Base-by-base conservation (phyloP, 2,888 invertebrate species). In the Perdita meconis region DNA sequence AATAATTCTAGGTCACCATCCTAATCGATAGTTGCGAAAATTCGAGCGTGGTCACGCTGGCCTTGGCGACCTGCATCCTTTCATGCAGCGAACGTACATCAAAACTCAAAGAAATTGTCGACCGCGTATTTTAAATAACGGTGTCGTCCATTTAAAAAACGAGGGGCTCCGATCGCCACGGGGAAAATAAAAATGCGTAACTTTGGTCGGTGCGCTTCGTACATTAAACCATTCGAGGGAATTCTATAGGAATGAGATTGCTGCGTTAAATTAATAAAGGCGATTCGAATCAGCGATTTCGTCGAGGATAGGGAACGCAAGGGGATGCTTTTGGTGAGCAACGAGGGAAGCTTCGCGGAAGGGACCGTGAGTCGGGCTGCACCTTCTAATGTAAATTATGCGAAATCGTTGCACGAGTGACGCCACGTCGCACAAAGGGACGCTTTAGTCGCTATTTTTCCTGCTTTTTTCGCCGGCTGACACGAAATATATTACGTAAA, bases 391-490 rank as follows among this genome's bases (percentile, higher is more conserved):
- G 77, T 77, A 77, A 78, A 77, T 77, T 77, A 70, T 71, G 70
- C 63, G 71, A 77, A 77, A 78, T 78, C 70, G 78, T 69, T 65
- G 76, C 59, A 69, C 69, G 77, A 69, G 77, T 60, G 67, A 69
- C 69, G 69, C 64, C 19, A 38, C 12, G 2, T 57, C 16, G 36
- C 38, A 71, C 78, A 78, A 78, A 78, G 67, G 55, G 63, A 59
- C 64, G 67, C 70, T 56, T 70, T 66, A 63, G 61, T 57, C 73
- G 70, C 61, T 80, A 83, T 77, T 83, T 82, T 68, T 55, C 76
- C 57, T 36, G 63, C 53, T 81, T 73, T 70, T 69, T 69, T 64
- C 76, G 44, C 61, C 42, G 50, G 55, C 55, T 24, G 63, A 55
- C 67, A 22, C 60, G 69, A 74, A 64, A 74, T 70, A 65, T 79